Base-by-base conservation (phyloP, 2,888 invertebrate genomes). In the Hirudinaria manillensis region DNA sequence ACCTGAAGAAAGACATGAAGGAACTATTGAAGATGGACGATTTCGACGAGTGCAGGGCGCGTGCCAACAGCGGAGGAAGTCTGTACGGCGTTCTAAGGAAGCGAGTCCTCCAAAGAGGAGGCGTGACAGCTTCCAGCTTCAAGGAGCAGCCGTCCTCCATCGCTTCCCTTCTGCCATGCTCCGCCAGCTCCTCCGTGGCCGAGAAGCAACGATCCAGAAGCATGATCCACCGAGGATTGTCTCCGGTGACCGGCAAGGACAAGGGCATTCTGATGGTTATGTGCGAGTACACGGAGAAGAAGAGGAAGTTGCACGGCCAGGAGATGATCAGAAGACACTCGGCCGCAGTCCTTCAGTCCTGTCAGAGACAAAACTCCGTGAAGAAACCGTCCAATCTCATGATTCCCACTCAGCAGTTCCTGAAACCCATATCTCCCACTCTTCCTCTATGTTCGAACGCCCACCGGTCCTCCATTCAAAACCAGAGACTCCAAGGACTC, bases 11-110 rank as follows among this genome's bases (percentile, higher is more conserved):
- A 16, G 70, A 70, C 70, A 75, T 75, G 70, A 45, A 53, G n/a
- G 56, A 77, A 70, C 51, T 76, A 16, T 70, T 76, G 34, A 32
- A 36, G n/a, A 75, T 76, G 53, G 76, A 76, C 70, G 76, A 76
- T 38, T 76, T 74, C 61, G 78, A 78, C 36, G 78, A 78, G 55
- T 78, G 79, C 55, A 74, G 78, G 3, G 79, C 78, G 10, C 53
- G 79, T 45, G 79, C 79, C 16, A 74, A 36, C 53, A 78, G 78
- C 72, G 79, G 79, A 0, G 79, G 79, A 24, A 77, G 77, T 56
- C 56, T 78, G 51, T 79, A 79, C 70, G 79, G 79, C 1, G 55
- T 79, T 38, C 65, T 79, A 24, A 53, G 77, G 24, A 75, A 77
- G 10, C 76, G 76, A 70, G 78, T 72, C 24, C 65, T 78, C 56